Evolutionary conservation across 2,797 vertebrate genomes (phyloP).

Genomic region (Pithecia hirsuta): DNA sequence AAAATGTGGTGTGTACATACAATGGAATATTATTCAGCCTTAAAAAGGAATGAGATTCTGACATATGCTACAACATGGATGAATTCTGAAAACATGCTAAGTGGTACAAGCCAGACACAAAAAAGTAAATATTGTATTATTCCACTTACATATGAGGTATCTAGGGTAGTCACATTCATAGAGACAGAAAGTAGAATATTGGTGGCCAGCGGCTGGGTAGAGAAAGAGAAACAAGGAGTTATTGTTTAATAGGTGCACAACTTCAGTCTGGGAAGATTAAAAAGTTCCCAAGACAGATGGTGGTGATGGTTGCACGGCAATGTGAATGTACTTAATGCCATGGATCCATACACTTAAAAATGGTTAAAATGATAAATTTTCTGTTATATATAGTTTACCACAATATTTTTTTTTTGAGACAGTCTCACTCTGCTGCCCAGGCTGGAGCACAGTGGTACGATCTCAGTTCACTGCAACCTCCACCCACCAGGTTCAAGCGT

Average conservation of each 20-base stretch:
- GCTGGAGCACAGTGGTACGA: too few species aligned
- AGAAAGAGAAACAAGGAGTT: not conserved
- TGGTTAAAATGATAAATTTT: not conserved
- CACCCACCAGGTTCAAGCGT: too few species aligned
- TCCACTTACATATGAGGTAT: not conserved
- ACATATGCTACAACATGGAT: not conserved
- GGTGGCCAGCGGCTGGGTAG: not conserved
- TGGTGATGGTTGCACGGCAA: not conserved
- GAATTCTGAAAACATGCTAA: not conserved
- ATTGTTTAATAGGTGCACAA: not conserved
- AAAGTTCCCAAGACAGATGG: constrained; percentile 13
- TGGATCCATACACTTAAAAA: not conserved
- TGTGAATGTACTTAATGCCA: not conserved
- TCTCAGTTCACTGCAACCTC: too few species aligned
- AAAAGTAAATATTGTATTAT: not conserved
- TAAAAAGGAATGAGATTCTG: not conserved
- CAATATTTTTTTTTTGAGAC: not conserved
- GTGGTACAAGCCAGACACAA: not conserved
- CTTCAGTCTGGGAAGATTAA: not conserved
- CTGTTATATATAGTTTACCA: not conserved
- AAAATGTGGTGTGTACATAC: not conserved
- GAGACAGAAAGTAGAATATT: constrained; percentile 22
- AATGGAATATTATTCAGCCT: not conserved
- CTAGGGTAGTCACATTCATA: not conserved
- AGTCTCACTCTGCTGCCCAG: too few species aligned